Evolutionary conservation across 2,797 vertebrate genomes (phyloP).

Genomic region (Meda fulgida): DNA sequence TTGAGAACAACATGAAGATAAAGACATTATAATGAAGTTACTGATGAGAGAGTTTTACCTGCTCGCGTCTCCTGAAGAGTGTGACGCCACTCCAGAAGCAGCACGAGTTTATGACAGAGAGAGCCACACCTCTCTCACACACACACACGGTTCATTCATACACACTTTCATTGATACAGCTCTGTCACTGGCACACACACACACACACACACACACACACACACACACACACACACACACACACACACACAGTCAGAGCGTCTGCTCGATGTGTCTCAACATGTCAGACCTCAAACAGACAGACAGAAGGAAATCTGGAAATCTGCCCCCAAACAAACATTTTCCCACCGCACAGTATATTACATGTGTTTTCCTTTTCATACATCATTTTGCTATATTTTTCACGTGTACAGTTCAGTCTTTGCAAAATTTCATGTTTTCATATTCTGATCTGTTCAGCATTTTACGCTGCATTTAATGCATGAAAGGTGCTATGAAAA

Average conservation of each 20-base stretch:
- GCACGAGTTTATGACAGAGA: slow-evolving; percentile 25
- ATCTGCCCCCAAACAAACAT: not conserved
- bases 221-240: not conserved
- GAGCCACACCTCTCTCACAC: slow-evolving; percentile 13
- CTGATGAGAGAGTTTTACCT: slow-evolving; percentile 40
- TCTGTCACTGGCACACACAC: slow-evolving; percentile 5
- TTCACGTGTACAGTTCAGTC: not conserved
- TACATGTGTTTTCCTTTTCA: not conserved
- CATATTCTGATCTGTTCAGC: not conserved
- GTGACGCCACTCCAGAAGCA: slow-evolving; percentile 12
- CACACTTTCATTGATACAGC: slow-evolving; percentile 30
- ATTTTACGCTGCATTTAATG: not conserved
- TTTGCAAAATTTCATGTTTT: not conserved
- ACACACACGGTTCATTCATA: slow-evolving; percentile 30
- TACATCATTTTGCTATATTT: not conserved
- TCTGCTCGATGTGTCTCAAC: slow-evolving; percentile 26
- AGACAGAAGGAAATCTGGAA: slow-evolving; percentile 36
- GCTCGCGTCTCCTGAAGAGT: slow-evolving; percentile 32
- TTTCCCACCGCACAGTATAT: not conserved
- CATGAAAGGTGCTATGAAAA: not conserved
- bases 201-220: slow-evolving; percentile 12
- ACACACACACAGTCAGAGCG: slow-evolving; percentile 2
- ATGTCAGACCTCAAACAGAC: slow-evolving; percentile 21
- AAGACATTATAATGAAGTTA: not conserved
- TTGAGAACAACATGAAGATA: not conserved